These are phyloP conservation scores for Schizopygopsis malacanthus DNA, from an alignment of 2,797 vertebrate genomes.

Conservation along the genomic window DNA sequence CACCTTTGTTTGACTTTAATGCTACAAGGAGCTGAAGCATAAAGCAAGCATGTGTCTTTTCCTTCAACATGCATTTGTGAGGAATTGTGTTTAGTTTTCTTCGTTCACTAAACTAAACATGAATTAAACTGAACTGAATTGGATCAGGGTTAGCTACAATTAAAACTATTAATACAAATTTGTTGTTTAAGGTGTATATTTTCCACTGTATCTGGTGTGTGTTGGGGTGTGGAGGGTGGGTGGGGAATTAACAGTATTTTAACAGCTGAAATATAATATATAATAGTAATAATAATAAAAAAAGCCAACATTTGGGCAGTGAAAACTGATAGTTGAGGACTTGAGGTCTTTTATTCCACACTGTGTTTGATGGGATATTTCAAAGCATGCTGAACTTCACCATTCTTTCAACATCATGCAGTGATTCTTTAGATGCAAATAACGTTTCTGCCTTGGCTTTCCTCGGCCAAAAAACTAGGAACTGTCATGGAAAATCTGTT, in stretches of 20 bases:
- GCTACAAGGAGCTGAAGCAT: constrained; percentile 13
- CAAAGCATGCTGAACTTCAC: background rate
- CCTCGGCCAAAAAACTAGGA: constrained; percentile 20
- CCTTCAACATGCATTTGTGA: background rate
- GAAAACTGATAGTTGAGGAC: background rate
- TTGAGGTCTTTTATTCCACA: background rate
- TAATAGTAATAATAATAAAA: too few species aligned
- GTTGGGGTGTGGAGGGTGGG: too few species aligned
- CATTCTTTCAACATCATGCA: background rate
- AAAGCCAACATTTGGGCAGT: background rate
- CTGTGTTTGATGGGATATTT: background rate
- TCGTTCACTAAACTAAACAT: background rate
- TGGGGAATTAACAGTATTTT: too few species aligned
- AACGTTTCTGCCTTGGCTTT: background rate
- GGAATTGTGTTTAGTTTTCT: background rate
- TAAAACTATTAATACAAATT: background rate
- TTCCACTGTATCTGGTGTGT: background rate
- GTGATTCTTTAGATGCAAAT: background rate
- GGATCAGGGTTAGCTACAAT: background rate
- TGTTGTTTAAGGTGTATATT: background rate
- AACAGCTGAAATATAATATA: too few species aligned
- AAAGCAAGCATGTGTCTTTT: background rate
- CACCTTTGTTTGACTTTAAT: constrained; percentile 29
- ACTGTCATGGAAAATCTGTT: constrained; percentile 47
- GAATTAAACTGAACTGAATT: background rate